These are phyloP conservation scores for Drosophila atripex DNA, from an alignment of 2,888 invertebrate species.

Conservation along the genomic window DNA sequence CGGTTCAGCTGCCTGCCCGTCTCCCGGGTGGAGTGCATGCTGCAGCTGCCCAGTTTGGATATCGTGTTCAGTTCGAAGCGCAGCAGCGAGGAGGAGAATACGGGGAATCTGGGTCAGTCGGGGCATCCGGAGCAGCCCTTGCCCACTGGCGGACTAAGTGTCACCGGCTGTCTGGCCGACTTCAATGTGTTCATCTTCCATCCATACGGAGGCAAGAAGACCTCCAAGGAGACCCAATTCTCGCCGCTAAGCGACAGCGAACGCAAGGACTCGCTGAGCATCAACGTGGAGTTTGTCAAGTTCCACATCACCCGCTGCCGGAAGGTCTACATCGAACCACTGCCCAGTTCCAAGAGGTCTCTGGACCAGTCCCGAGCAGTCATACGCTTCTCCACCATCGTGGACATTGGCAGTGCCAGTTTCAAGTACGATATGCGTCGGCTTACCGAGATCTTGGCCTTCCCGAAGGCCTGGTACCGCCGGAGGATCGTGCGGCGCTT, in stretches of 20 bases:
- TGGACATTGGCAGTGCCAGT: conserved; percentile 97
- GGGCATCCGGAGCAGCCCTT: conserved; percentile 75
- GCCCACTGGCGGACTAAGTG: conserved; percentile 85
- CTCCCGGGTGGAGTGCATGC: conserved; percentile 97
- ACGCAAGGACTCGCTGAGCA: conserved; percentile 96
- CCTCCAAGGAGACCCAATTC: conserved; percentile 92
- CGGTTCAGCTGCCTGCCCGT: conserved; percentile 98
- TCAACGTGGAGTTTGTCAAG: conserved; percentile 98
- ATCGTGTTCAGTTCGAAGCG: conserved; percentile 98
- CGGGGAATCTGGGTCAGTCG: conserved; percentile 44
- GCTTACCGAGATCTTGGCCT: conserved; percentile 97
- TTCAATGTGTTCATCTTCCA: conserved; percentile 99
- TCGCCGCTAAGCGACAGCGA: conserved; percentile 94
- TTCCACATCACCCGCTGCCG: conserved; percentile 96
- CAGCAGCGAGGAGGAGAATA: conserved; percentile 87
- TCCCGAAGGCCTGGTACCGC: conserved; percentile 99
- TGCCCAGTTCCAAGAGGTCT: conserved; percentile 80
- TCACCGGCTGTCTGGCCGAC: conserved; percentile 97
- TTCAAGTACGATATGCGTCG: conserved; percentile 99
- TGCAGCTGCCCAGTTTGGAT: conserved; percentile 97
- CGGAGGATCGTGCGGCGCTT: conserved; percentile 95
- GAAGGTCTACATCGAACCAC: conserved; percentile 91
- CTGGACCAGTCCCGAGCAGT: conserved; percentile 92
- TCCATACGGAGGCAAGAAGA: conserved; percentile 96
- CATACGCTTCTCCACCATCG: conserved; percentile 95